These are phyloP conservation scores for Diachasma alloeum DNA, from an alignment of 1,140 invertebrate species.

Conservation along the genomic window DNA sequence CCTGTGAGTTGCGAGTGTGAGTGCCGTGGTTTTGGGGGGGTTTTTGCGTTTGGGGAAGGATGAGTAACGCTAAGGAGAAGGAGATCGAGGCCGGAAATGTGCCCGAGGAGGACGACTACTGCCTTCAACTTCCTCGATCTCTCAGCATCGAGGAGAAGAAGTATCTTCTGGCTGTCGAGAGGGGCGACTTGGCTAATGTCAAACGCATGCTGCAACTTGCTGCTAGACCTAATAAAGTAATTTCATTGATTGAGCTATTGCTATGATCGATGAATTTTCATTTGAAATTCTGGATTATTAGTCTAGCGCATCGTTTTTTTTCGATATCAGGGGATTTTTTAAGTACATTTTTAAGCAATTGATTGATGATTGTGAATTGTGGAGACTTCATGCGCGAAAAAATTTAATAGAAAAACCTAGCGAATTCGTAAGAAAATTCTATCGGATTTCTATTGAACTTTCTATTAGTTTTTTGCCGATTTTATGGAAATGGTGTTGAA, in stretches of 20 bases:
- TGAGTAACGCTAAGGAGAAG: constrained; percentile 35
- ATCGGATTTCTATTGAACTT: too few species aligned
- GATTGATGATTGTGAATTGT: too few species aligned
- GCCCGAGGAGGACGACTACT: constrained; percentile 34
- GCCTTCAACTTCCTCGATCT: constrained; percentile 70
- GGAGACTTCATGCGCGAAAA: too few species aligned
- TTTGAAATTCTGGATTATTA: too few species aligned
- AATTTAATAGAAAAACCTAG: too few species aligned
- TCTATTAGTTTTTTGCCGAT: too few species aligned
- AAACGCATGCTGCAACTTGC: constrained; percentile 67
- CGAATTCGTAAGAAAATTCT: too few species aligned
- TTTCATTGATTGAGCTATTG: constrained; percentile 7
- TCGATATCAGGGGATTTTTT: too few species aligned
- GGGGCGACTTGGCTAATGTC: constrained; percentile 83
- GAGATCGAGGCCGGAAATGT: constrained; percentile 37
- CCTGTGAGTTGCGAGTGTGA: neutral
- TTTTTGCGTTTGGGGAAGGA: constrained; percentile 1
- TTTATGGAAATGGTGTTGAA: too few species aligned
- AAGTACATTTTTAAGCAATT: too few species aligned
- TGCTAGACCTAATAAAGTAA: constrained; percentile 36
- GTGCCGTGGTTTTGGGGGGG: neutral
- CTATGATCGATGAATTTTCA: too few species aligned
- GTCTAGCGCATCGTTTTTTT: too few species aligned
- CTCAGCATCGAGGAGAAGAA: constrained; percentile 84
- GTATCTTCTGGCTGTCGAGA: constrained; percentile 83